Conservation (phyloP, 2,888 invertebrate genomes). For the Aradus depressus region DNA sequence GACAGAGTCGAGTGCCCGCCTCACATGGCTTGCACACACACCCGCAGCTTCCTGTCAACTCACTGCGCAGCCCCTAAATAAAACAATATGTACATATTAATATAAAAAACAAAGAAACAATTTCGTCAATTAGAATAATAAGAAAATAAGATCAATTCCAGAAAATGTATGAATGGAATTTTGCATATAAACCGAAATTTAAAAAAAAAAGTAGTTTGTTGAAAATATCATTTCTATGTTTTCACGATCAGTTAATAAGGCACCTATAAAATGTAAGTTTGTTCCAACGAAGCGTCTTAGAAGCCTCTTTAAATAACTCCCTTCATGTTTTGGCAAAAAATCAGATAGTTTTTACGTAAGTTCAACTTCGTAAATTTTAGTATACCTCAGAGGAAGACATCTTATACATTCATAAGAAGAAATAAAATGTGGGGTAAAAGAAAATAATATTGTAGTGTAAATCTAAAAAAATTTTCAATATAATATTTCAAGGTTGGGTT, state of each 20-base stretch:
- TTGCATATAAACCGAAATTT: neutral
- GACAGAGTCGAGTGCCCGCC: slow-evolving; percentile 53
- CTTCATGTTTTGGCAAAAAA: neutral
- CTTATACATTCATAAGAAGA: neutral
- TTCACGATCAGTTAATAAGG: no score
- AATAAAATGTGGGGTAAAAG: no score
- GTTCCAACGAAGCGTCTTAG: no score
- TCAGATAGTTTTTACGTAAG: neutral
- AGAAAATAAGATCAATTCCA: no score
- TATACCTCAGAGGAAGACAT: neutral
- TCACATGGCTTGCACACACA: slow-evolving; percentile 66
- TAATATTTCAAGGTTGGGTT: no score
- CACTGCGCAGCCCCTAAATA: slow-evolving; percentile 30
- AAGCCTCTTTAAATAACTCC: no score
- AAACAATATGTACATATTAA: neutral
- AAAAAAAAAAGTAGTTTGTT: neutral
- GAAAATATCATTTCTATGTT: neutral
- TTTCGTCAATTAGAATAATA: no score
- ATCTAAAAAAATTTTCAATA: no score
- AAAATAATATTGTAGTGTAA: no score
- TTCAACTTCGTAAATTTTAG: neutral
- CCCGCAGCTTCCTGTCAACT: slow-evolving; percentile 50
- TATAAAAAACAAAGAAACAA: no score
- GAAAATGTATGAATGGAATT: neutral
- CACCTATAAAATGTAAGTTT: no score